Evolutionary conservation across 2,888 invertebrate species (phyloP), one percentile per base, ranked within the genome.

Genomic region (Lithosia quadra): DNA sequence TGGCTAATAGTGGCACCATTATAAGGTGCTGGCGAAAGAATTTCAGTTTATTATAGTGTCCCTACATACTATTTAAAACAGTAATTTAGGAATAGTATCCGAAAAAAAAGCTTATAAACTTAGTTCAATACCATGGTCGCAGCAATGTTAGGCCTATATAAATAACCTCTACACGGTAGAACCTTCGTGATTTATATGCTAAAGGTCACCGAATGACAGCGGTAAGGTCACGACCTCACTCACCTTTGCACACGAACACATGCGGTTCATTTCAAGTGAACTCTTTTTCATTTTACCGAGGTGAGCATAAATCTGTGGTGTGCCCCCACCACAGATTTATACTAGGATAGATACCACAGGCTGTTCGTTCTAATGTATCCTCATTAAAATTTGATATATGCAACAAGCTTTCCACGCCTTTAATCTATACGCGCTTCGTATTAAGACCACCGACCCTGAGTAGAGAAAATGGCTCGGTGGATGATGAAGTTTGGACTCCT

Each of bases 301-400:
- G 43, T 43, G 18, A 18, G 49, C n/a, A 49, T n/a, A n/a, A n/a
- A n/a, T n/a, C n/a, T n/a, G n/a, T n/a, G n/a, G n/a, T n/a, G n/a
- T n/a, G n/a, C n/a, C n/a, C n/a, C n/a, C 49, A 49, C 49, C 49
- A 49, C 49, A 49, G 49, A 49, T 49, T 49, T 43, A 43, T 15
- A 43, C 18, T 43, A 43, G 18, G 18, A 7, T 43, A 43, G 43
- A 43, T 43, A 18, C 43, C 43, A 43, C 18, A 18, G 7, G 43
- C 18, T 18, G 18, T 43, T 1, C 7, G 43, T 43, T 1, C 18
- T 7, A 43, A 0, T 0, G 2, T 49, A 1, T n/a, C 49, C n/a
- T 49, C 15, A n/a, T 8, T n/a, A n/a, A n/a, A n/a, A n/a, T n/a
- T 43, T n/a, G 8, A 9, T n/a, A n/a, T 0, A 49, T 43, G 18